Conservation (phyloP, 2,797 vertebrate species). For the Perodicticus potto region DNA sequence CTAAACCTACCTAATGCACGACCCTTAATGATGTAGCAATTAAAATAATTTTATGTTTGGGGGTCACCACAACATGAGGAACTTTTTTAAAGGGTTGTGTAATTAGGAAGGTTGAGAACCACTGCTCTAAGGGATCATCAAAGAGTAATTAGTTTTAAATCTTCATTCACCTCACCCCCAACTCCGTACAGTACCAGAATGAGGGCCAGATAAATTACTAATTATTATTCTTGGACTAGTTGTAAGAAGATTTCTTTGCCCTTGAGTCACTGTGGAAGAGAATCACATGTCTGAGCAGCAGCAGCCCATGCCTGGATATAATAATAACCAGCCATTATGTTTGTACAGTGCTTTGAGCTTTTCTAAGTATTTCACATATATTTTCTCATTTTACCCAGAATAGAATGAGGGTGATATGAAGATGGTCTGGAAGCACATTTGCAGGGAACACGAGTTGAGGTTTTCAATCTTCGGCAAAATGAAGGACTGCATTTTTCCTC, state of each 20-base stretch:
- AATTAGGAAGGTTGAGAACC: too few relatives aligned
- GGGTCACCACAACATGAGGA: too few relatives aligned
- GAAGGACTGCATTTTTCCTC: slow-evolving; percentile 62
- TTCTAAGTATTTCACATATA: slow-evolving; percentile 65
- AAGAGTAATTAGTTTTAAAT: slow-evolving; percentile 18
- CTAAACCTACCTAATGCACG: too few relatives aligned
- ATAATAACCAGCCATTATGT: slow-evolving; percentile 1
- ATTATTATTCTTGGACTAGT: slow-evolving; percentile 35
- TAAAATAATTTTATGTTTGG: too few relatives aligned
- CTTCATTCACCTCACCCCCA: not conserved
- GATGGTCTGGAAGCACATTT: slow-evolving; percentile 66
- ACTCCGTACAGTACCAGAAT: not conserved
- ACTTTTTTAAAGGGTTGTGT: too few relatives aligned
- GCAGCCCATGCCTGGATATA: not conserved
- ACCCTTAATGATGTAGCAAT: too few relatives aligned
- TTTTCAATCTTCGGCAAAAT: slow-evolving; percentile 72
- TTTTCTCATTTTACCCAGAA: slow-evolving; percentile 68
- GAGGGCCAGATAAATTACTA: not conserved
- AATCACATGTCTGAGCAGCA: not conserved
- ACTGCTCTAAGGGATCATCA: not conserved
- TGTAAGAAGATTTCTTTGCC: not conserved
- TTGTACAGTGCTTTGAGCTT: slow-evolving; percentile 46
- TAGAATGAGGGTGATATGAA: slow-evolving; percentile 60
- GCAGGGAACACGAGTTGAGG: slow-evolving; percentile 54
- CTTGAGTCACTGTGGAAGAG: slow-evolving; percentile 18